Conservation (phyloP, 2,797 vertebrate species). For the Sebastes miniatus region DNA sequence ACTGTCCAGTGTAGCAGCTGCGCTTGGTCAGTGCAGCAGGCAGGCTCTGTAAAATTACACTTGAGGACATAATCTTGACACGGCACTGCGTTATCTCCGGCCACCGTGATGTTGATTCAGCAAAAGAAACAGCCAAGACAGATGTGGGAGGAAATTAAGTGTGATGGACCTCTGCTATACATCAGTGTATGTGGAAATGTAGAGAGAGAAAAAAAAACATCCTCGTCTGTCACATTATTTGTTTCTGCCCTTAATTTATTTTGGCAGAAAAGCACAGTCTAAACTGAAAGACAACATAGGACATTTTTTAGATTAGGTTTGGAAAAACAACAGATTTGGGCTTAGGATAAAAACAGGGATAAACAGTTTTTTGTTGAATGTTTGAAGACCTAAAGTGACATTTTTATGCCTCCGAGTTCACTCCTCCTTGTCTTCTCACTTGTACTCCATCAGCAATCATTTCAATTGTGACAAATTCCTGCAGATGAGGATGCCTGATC, state of each 20-base stretch:
- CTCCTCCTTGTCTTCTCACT: conserved; percentile 13
- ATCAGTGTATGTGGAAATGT: conserved; percentile 40
- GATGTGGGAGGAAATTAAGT: conserved; percentile 71
- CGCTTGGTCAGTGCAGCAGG: conserved; percentile 48
- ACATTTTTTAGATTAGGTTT: conserved; percentile 36
- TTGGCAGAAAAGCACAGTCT: conserved; percentile 20
- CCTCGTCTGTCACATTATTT: conserved; percentile 23
- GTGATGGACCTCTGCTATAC: conserved; percentile 57
- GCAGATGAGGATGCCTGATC: conserved; percentile 44
- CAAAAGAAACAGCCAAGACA: conserved; percentile 52
- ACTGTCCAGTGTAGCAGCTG: conserved; percentile 44
- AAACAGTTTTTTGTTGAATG: conserved; percentile 21
- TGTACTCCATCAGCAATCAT: conserved; percentile 28
- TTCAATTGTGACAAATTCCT: conserved; percentile 46
- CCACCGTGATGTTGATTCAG: conserved; percentile 65
- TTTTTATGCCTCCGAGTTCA: conserved; percentile 27
- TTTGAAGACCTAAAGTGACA: conserved; percentile 25
- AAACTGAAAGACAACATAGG: conserved; percentile 39
- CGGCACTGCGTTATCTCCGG: conserved; percentile 63
- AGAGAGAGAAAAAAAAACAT: neutral
- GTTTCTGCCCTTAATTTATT: conserved; percentile 39
- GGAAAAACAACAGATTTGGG: conserved; percentile 41
- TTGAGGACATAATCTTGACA: conserved; percentile 78
- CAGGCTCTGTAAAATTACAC: conserved; percentile 75
- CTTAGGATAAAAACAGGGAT: conserved; percentile 25